Conservation (phyloP, 1,140 invertebrate genomes). For the Apocrypta bakeri region DNA sequence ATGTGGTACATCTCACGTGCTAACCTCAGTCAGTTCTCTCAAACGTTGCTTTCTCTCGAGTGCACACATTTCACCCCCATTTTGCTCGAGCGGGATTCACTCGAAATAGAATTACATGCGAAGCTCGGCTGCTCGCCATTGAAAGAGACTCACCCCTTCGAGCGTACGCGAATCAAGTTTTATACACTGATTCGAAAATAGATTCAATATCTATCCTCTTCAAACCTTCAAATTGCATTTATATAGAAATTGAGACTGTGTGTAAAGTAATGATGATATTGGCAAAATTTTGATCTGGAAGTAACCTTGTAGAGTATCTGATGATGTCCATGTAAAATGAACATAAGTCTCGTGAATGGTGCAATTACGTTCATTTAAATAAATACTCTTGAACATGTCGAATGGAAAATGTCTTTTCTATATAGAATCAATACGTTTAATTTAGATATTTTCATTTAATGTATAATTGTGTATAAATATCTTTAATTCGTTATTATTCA, state of each 20-base stretch:
- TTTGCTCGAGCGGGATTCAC: neutral
- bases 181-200: neutral
- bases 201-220: neutral
- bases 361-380: too few relatives aligned
- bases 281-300: too few relatives aligned
- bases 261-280: neutral
- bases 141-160: neutral
- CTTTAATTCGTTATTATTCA: too few relatives aligned
- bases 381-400: too few relatives aligned
- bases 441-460: too few relatives aligned
- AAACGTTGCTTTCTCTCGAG: neutral
- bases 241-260: neutral
- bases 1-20: neutral
- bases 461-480: too few relatives aligned
- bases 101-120: neutral
- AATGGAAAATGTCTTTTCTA: too few relatives aligned
- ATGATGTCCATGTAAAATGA: too few relatives aligned
- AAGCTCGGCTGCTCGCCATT: neutral
- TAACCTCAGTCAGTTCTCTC: neutral
- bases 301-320: too few relatives aligned
- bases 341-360: too few relatives aligned
- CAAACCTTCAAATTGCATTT: neutral
- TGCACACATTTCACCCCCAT: neutral
- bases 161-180: slow-evolving; percentile 1
- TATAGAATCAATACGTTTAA: too few relatives aligned